Base-by-base conservation (phyloP, 1,140 invertebrate species). In the Hylyphantes graminicola region DNA sequence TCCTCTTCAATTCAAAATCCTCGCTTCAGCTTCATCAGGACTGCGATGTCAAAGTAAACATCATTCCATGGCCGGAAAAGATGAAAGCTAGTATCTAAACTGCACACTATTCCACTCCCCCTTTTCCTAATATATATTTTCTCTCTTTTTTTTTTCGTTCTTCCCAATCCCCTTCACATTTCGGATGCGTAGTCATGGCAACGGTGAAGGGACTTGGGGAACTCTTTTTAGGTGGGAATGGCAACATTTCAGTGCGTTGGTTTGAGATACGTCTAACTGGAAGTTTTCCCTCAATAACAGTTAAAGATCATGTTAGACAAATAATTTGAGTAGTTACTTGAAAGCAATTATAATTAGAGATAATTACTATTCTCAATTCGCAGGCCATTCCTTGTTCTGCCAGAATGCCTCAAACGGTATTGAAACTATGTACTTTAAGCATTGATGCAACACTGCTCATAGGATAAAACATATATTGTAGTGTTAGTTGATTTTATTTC, bases 41-140 rank as follows among this genome's bases (percentile, higher is more conserved):
- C n/a, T 76, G 48, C 12, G 50, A 50, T 76, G 59, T 63, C 59
- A 76, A 64, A 76, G 74, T 64, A 76, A 76, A 76, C 53, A 76
- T 61, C 74, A 64, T 64, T 64, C 74, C 19, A 57, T 59, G 53
- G 70, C 21, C 57, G 54, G 55, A 74, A 74, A 74, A 76, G 59
- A 76, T 76, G 74, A 76, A 76, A 76, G 74, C 74, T 76, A 51
- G 74, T 76, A 76, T 76, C 74, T 76, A 76, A 76, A 76, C 74
- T 64, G 59, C 21, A 51, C 53, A 12, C 19, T 12, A 6, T 59
- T 53, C 3, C 54, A 53, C 54, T 61, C 57, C 57, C 35, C 35
- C 35, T 35, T 35, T 51, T 48, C 64, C 64, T 67, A 13, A 21
- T 67, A 67, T 70, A 53, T 70, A 12, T 72, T 15, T 12, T 70